A percentile compares a stretch with the other conserved stretches of the same genome.
Conservation (phyloP, 2,888 invertebrate species). For the Stegana nigrithorax region DNA sequence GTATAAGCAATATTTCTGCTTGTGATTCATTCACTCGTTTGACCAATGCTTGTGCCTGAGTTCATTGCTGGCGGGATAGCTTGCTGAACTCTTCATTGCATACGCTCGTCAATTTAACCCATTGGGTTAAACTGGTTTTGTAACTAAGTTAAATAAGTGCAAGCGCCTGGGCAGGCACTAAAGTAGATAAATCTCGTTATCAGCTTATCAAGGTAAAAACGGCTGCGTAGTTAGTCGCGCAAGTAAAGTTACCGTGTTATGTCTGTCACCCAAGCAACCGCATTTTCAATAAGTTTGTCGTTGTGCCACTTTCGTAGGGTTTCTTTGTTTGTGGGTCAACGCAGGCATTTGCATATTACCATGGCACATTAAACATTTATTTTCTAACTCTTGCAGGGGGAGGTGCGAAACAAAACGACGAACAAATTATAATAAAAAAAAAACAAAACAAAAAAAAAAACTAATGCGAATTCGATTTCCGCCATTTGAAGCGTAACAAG, state of each 20-base stretch:
- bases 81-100: too few species aligned
- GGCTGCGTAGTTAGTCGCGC: slow-evolving; percentile 6
- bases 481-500: slow-evolving; percentile 54
- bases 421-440: background rate
- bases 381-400: slow-evolving; percentile 61
- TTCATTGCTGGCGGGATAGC: too few species aligned
- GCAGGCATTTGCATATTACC: background rate
- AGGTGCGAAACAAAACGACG: slow-evolving; percentile 63
- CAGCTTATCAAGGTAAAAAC: background rate
- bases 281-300: slow-evolving; percentile 1
- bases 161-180: too few species aligned
- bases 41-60: too few species aligned
- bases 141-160: too few species aligned
- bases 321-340: background rate
- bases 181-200: slow-evolving; percentile 16
- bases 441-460: slow-evolving; percentile 41
- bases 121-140: too few species aligned
- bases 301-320: slow-evolving; percentile 10
- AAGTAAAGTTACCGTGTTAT: background rate
- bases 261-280: background rate
- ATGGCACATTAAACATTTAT: slow-evolving; percentile 4
- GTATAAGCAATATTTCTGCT: too few species aligned
- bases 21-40: too few species aligned
- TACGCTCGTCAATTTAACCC: too few species aligned
- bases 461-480: slow-evolving; percentile 61